A percentile compares a stretch with the other conserved stretches of the same genome.
Evolutionary conservation across 2,888 invertebrate species (phyloP).

Genomic region (Euzophera pinguis): DNA sequence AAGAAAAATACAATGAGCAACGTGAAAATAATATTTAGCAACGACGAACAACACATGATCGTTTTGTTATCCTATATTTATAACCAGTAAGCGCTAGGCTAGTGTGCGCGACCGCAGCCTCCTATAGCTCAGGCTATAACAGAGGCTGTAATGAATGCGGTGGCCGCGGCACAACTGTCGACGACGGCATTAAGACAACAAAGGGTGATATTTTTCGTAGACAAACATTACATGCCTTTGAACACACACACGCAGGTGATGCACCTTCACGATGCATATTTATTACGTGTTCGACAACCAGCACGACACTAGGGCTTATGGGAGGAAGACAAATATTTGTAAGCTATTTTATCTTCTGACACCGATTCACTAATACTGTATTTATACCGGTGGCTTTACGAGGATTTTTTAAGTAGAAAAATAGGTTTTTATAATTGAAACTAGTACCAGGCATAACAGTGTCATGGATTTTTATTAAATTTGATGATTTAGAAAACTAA

Average conservation of each 20-base stretch:
- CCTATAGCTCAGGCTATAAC: conserved; percentile 6
- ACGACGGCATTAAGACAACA: conserved; percentile 61
- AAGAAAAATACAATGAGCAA: background rate
- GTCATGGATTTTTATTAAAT: too few species aligned
- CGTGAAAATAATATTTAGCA: background rate
- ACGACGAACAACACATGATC: background rate
- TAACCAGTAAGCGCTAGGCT: background rate
- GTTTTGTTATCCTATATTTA: conserved; percentile 2
- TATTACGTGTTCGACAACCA: conserved; percentile 69
- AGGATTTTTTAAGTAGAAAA: background rate
- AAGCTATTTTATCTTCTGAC: conserved; percentile 43
- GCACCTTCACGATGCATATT: conserved; percentile 70
- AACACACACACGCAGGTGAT: conserved; percentile 61
- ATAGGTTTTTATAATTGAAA: too few species aligned
- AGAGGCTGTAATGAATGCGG: conserved; percentile 24
- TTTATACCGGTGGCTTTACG: conserved; percentile 7
- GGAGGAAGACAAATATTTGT: conserved; percentile 56
- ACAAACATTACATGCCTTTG: conserved; percentile 65
- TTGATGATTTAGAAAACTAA: too few species aligned
- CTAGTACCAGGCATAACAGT: too few species aligned
- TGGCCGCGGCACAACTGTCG: conserved; percentile 36
- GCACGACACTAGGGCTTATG: conserved; percentile 59
- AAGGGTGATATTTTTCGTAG: conserved; percentile 71
- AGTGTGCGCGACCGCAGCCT: background rate
- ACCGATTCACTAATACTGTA: conserved; percentile 26